Base-by-base conservation (phyloP, 2,797 vertebrate genomes). In the Siniperca obscura region DNA sequence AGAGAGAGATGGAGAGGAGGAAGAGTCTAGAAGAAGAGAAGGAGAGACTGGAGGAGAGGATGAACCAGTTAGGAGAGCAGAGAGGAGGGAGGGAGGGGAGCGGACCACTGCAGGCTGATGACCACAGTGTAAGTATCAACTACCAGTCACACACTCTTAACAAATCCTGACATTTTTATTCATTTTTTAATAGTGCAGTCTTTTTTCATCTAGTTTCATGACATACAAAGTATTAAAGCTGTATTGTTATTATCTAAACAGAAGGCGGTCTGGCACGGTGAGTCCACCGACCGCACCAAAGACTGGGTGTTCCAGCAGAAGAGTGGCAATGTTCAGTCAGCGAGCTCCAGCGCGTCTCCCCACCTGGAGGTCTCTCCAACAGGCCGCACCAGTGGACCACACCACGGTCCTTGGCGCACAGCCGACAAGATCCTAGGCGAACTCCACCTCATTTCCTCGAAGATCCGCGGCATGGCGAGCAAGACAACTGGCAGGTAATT, bases 221-320 rank as follows among this genome's bases (percentile, higher is more conserved):
- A 55, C 2, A 21, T 16, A 4, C 53, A 8, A 60, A 64, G 13
- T 7, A 65, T 46, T 64, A 46, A 73, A 60, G 4, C 4, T 8
- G 10, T 64, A n/a, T 75, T 86, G 7, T 83, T 67, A 12, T 55
- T 50, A 5, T 85, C 19, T 40, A 6, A 72, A 9, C 84, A 81
- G 74, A 81, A 87, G 80, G 65, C 71, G 0, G 30, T 3, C 17
- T 72, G 77, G 84, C 81, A 74, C 7, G 36, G 77, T 2, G 89
- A 90, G 71, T 81, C 91, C 84, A 91, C 84, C 8, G 95, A 97
- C 56, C 94, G 95, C 86, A 97, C 96, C 79, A 96, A 95, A 87
- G 97, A 97, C 81, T 97, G 96, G 96, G 93, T 97, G 88, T 93
- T 96, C 74, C 96, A 96, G 85, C 97, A 98, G 89, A 96, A 97